Percentiles rank a stretch among this genome's conserved stretches.
Evolutionary conservation across 2,113 vertebrate genomes (phyloP).

Genomic region (Ginglymostoma cirratum): DNA sequence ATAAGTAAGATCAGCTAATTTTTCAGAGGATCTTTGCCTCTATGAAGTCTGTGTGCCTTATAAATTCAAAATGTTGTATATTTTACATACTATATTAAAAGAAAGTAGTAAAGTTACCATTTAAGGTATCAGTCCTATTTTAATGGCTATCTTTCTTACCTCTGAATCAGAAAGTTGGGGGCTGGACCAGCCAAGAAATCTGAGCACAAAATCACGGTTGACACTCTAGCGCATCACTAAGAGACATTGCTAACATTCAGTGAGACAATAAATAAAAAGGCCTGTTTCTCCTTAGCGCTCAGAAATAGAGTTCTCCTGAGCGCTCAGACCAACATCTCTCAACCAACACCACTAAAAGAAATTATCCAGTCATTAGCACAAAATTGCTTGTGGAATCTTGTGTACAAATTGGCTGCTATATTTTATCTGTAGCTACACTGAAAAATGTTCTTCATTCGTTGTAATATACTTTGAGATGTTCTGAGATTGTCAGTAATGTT

Average conservation of each 20-base stretch:
- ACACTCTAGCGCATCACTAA: background rate
- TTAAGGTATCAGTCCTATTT: background rate
- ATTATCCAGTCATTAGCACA: background rate
- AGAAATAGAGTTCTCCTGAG: background rate
- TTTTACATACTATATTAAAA: background rate
- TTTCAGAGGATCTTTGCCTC: background rate
- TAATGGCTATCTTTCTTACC: background rate
- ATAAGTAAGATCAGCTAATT: background rate
- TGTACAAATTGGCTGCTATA: background rate
- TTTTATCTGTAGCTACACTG: background rate
- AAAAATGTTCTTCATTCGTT: background rate
- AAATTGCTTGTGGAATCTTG: background rate
- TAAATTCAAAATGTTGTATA: background rate
- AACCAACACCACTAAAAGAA: background rate
- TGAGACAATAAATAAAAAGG: background rate
- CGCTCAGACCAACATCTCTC: background rate
- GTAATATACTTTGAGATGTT: background rate
- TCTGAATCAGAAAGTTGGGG: background rate
- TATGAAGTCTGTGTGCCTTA: background rate
- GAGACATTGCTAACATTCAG: background rate
- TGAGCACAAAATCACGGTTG: background rate
- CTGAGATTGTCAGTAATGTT: background rate
- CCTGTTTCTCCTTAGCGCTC: background rate
- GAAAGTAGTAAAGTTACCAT: background rate
- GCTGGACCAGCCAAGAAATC: background rate